Base-by-base conservation (phyloP, 2,113 vertebrate genomes). In the Prochilodus magdalenae region DNA sequence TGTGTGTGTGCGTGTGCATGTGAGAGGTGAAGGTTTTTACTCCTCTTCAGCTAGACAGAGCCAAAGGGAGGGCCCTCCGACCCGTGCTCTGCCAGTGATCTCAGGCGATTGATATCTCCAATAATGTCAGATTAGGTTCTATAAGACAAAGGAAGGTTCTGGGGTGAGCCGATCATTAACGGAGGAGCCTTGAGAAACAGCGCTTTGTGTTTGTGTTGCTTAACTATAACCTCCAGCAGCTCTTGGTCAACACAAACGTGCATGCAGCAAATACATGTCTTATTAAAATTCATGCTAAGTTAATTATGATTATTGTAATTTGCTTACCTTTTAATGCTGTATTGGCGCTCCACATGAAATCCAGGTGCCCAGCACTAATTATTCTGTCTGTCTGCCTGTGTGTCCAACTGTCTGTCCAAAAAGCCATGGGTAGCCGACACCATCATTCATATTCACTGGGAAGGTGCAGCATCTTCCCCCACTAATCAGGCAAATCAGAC, bases 1-100 rank as follows among this genome's bases (percentile, higher is more conserved):
- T 80, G 63, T 76, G 73, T 80, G 10, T n/a, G 20, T 24, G 14
- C 53, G 26, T 73, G 47, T 74, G 13, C 49, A n/a, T 74, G 13
- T 75, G 24, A 49, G 81, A 89, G 87, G 85, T 90, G 80, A 86
- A 81, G 71, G 81, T 63, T 84, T 83, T 83, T 89, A 65, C 79
- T 87, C 86, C 87, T 89, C 83, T 83, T 20, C 73, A 76, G 77
- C 84, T 67, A n/a, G 79, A 59, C 57, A 82, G 83, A 89, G 85
- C 86, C 59, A 20, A 73, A 77, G 72, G 44, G 74, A 71, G 77
- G 83, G 75, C 63, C 59, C 63, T 80, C 77, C 29, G 24, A 87
- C 75, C 60, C 49, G 0, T 81, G 47, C 59, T 83, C 73, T 79
- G 73, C 75, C 77, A 53, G 36, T 44, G 80, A 86, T 84, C 86